Evolutionary conservation across 2,797 vertebrate species (phyloP).

Genomic region (Poecilia velifera): DNA sequence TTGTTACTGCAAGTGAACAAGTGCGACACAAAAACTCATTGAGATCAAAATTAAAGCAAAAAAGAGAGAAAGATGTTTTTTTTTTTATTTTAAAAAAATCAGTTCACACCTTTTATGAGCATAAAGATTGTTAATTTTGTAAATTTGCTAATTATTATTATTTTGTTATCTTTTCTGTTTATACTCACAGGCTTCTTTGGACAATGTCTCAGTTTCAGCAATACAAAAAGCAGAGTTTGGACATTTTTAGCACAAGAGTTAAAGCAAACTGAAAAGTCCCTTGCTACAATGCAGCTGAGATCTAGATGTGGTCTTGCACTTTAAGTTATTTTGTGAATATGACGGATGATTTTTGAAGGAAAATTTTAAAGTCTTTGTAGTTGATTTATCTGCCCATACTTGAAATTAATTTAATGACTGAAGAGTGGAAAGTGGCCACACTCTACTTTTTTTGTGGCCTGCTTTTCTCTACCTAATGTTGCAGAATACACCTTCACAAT

Average conservation of each 20-base stretch:
- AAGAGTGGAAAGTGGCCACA: slow-evolving; percentile 58
- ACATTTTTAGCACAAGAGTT: slow-evolving; percentile 7
- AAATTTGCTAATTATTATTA: no score
- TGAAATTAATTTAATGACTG: slow-evolving; percentile 57
- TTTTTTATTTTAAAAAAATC: background rate
- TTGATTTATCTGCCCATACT: slow-evolving; percentile 41
- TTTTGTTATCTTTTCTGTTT: background rate
- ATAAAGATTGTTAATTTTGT: background rate
- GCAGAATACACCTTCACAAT: slow-evolving; percentile 61
- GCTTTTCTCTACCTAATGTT: slow-evolving; percentile 63
- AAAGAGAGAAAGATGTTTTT: background rate
- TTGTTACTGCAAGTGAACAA: slow-evolving; percentile 17
- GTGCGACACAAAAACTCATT: slow-evolving; percentile 1
- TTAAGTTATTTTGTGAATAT: background rate
- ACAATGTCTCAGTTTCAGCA: background rate
- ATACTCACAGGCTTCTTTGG: background rate
- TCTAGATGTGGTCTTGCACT: background rate
- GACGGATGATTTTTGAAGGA: background rate
- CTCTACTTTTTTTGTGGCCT: slow-evolving; percentile 51
- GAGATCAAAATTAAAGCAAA: background rate
- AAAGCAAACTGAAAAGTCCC: slow-evolving; percentile 6
- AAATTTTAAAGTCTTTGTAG: slow-evolving; percentile 32
- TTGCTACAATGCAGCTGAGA: background rate
- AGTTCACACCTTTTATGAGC: background rate
- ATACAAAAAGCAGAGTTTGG: slow-evolving; percentile 1